phyloP scores from a whole-genome alignment of 1,140 invertebrate species.

The Bradysia coprophila region DNA sequence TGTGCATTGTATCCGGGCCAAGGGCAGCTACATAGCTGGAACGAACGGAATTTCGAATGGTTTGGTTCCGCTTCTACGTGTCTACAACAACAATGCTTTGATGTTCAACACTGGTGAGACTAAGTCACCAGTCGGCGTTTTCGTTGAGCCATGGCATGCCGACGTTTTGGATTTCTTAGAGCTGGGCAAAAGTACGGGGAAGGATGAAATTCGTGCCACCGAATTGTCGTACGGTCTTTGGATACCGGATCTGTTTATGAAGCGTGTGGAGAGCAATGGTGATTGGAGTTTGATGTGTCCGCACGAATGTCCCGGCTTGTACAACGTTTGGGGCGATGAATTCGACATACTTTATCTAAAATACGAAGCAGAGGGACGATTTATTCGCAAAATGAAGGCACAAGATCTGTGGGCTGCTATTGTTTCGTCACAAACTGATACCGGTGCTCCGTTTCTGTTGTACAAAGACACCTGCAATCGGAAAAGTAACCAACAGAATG shows the following conservation, averaged over 20 bases:
- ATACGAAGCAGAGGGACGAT: constrained; percentile 40
- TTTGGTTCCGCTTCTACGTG: constrained; percentile 47
- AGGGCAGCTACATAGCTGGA: constrained; percentile 43
- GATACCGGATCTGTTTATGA: constrained; percentile 59
- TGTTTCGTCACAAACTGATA: constrained; percentile 48
- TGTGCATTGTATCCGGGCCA: constrained; percentile 46
- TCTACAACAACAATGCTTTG: constrained; percentile 48
- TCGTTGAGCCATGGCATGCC: constrained; percentile 57
- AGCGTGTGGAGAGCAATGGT: constrained; percentile 37
- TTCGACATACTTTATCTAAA: constrained; percentile 41
- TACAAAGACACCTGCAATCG: constrained; percentile 51
- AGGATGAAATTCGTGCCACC: constrained; percentile 38
- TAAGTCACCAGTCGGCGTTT: constrained; percentile 54
- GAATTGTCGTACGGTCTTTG: constrained; percentile 53
- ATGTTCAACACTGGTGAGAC: constrained; percentile 62
- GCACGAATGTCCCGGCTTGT: constrained; percentile 39
- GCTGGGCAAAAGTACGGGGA: constrained; percentile 43
- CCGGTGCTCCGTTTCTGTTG: constrained; percentile 49
- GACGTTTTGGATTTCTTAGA: constrained; percentile 51
- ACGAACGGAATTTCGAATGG: constrained; percentile 53
- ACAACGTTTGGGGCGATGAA: constrained; percentile 42
- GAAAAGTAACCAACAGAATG: constrained; percentile 54
- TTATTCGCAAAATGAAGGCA: constrained; percentile 34
- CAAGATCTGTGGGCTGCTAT: constrained; percentile 44
- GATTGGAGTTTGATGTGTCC: constrained; percentile 54